phyloP scores from a whole-genome alignment of 2,888 invertebrate species.

The Baccha elongata region DNA sequence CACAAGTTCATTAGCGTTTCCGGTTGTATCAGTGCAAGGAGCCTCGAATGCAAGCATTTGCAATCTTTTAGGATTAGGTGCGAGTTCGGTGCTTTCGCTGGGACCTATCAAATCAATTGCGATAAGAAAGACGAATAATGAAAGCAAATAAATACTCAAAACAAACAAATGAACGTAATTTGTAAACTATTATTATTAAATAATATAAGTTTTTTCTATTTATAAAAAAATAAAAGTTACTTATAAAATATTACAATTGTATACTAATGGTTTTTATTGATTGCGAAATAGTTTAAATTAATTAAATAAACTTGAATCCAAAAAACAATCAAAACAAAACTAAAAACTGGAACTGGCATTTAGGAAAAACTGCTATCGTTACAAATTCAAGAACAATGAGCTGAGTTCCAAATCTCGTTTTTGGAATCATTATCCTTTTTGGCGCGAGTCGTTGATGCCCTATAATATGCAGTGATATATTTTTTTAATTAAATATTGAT shows the following conservation, averaged over 20 bases:
- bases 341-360: too few species aligned
- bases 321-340: too few species aligned
- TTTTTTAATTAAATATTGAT: too few species aligned
- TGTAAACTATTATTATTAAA: conserved; percentile 9
- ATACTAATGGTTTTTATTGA: conserved; percentile 2
- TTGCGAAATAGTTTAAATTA: background rate
- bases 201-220: conserved; percentile 51
- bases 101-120: conserved; percentile 87
- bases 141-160: conserved; percentile 59
- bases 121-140: conserved; percentile 47
- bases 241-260: too few species aligned
- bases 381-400: too few species aligned
- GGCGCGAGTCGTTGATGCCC: too few species aligned
- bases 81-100: conserved; percentile 87
- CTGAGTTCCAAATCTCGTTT: too few species aligned
- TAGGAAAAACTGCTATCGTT: too few species aligned
- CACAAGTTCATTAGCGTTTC: conserved; percentile 87
- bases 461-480: too few species aligned
- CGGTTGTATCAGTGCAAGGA: conserved; percentile 87
- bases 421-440: too few species aligned
- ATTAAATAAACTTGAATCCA: too few species aligned
- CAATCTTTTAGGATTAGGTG: conserved; percentile 86
- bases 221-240: conserved; percentile 47
- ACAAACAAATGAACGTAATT: background rate
- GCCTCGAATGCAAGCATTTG: conserved; percentile 85